These are phyloP conservation scores for Maccullochella peelii DNA, from an alignment of 2,113 vertebrate species.

Conservation along the genomic window DNA sequence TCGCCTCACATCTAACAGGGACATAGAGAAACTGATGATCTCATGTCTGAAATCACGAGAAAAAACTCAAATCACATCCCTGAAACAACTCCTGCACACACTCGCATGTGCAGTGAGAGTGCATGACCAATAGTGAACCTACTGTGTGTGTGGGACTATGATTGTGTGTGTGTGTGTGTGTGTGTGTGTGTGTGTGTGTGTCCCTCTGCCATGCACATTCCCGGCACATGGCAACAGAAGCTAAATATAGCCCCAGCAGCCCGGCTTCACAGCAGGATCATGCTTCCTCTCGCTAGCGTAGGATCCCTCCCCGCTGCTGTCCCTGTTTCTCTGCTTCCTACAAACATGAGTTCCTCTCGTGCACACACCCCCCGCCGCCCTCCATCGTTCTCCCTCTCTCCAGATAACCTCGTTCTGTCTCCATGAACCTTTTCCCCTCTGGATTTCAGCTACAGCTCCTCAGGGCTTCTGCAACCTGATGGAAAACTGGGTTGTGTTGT, in stretches of 20 bases:
- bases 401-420: background rate
- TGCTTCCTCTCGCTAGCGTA: constrained; percentile 58
- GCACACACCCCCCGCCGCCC: too few species aligned
- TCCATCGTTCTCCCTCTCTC: background rate
- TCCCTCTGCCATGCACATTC: constrained; percentile 74
- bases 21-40: background rate
- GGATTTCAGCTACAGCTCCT: background rate
- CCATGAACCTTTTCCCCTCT: background rate
- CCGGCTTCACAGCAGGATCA: constrained; percentile 76
- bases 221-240: constrained; percentile 84
- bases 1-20: background rate
- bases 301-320: constrained; percentile 31
- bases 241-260: constrained; percentile 84
- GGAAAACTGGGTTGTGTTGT: background rate
- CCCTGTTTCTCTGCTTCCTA: constrained; percentile 41
- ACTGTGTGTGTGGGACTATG: constrained; percentile 24
- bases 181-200: constrained; percentile 36
- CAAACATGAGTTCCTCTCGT: constrained; percentile 17
- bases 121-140: constrained; percentile 15
- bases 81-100: background rate
- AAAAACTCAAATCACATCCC: background rate
- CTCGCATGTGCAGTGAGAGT: constrained; percentile 10
- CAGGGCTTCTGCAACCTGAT: background rate
- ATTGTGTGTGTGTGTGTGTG: constrained; percentile 33
- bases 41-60: background rate